phyloP scores from a whole-genome alignment of 2,888 invertebrate genomes.

The Cordylochernes scorpioides region DNA sequence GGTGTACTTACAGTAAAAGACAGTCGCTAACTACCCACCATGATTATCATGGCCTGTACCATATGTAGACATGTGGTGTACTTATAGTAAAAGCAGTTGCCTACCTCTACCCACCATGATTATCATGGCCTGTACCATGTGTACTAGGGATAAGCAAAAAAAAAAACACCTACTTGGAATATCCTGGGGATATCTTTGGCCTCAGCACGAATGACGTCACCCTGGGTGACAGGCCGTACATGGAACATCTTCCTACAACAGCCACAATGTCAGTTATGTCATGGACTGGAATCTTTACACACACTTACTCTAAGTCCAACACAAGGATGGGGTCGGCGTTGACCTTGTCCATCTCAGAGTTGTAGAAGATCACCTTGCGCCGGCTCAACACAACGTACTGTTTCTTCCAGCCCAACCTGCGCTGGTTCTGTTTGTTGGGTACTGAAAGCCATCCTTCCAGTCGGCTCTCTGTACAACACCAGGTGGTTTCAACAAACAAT shows the following conservation, averaged over 20 bases:
- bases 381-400: constrained; percentile 91
- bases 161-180: constrained; percentile 43
- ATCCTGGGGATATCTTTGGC: constrained; percentile 97
- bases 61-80: too few species aligned
- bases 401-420: constrained; percentile 83
- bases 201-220: constrained; percentile 94
- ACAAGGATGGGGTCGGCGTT: constrained; percentile 82
- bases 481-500: too few species aligned
- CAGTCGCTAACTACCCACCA: too few species aligned
- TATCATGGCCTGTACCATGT: too few species aligned
- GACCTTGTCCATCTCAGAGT: constrained; percentile 71
- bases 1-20: too few species aligned
- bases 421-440: constrained; percentile 80
- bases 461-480: constrained; percentile 18
- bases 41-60: too few species aligned
- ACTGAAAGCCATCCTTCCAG: constrained; percentile 89
- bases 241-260: constrained; percentile 76
- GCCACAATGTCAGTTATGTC: constrained; percentile 3
- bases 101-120: too few species aligned
- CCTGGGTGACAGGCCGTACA: constrained; percentile 90
- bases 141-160: too few species aligned
- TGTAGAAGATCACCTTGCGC: constrained; percentile 87
- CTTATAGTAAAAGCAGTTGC: too few species aligned
- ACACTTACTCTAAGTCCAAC: constrained; percentile 61
- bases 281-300: neutral